Evolutionary conservation across 1,140 invertebrate species (phyloP).

Genomic region (Chymomyza costata): DNA sequence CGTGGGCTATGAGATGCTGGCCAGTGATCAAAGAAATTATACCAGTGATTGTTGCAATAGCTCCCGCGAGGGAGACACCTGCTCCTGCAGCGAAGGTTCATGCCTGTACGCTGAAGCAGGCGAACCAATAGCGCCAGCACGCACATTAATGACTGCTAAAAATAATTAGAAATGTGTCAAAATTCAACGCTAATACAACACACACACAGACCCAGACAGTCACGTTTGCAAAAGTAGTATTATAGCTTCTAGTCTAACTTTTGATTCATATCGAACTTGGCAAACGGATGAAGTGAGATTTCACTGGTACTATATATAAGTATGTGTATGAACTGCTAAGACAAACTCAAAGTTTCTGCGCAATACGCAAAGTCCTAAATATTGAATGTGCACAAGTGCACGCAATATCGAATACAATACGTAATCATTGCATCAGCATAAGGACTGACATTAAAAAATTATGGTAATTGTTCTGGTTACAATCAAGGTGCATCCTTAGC

Average conservation of each 20-base stretch:
- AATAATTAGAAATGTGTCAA: slow-evolving; percentile 40
- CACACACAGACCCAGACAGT: slow-evolving; percentile 1
- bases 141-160: slow-evolving; percentile 43
- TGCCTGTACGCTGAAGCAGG: slow-evolving; percentile 73
- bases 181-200: slow-evolving; percentile 15
- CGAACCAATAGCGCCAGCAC: slow-evolving; percentile 40
- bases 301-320: slow-evolving; percentile 19
- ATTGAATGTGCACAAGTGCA: slow-evolving; percentile 3
- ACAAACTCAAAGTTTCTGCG: slow-evolving; percentile 30
- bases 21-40: slow-evolving; percentile 36
- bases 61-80: slow-evolving; percentile 71
- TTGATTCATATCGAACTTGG: slow-evolving; percentile 61
- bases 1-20: slow-evolving; percentile 37
- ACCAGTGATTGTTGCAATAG: slow-evolving; percentile 73
- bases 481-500: slow-evolving; percentile 33
- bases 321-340: not conserved
- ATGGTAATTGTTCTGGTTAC: slow-evolving; percentile 9
- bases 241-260: slow-evolving; percentile 63
- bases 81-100: slow-evolving; percentile 74
- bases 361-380: slow-evolving; percentile 13
- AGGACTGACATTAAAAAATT: not conserved
- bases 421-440: slow-evolving; percentile 20
- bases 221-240: slow-evolving; percentile 29
- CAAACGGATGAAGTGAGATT: not conserved
- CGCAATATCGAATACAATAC: slow-evolving; percentile 46